These are phyloP conservation scores for Drosophila neoperkinsi DNA, from an alignment of 2,888 invertebrate genomes.

Conservation along the genomic window DNA sequence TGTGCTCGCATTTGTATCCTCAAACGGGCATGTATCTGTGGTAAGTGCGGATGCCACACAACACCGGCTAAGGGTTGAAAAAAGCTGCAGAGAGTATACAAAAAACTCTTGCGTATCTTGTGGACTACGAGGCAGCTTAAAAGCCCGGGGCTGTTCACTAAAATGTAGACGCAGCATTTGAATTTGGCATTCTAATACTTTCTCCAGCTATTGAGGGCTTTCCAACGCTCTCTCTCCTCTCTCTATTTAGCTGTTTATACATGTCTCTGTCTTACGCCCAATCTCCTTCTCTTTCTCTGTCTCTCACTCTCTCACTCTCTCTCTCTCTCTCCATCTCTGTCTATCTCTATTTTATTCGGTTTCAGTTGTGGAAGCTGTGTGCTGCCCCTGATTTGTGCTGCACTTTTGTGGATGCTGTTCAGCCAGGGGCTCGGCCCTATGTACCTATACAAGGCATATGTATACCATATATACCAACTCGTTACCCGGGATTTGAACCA, in stretches of 20 bases:
- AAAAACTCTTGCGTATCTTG: background rate
- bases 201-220: slow-evolving; percentile 35
- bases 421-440: slow-evolving; percentile 27
- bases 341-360: background rate
- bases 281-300: background rate
- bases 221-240: background rate
- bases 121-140: slow-evolving; percentile 14
- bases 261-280: background rate
- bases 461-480: slow-evolving; percentile 41
- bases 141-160: slow-evolving; percentile 30
- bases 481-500: slow-evolving; percentile 80
- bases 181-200: slow-evolving; percentile 21
- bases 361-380: slow-evolving; percentile 58
- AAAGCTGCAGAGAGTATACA: background rate
- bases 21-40: slow-evolving; percentile 57
- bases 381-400: slow-evolving; percentile 59
- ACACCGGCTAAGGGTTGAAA: slow-evolving; percentile 40
- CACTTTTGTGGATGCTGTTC: slow-evolving; percentile 74
- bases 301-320: slow-evolving; percentile 8
- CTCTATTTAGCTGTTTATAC: background rate
- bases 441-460: slow-evolving; percentile 19
- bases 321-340: background rate
- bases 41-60: background rate
- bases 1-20: slow-evolving; percentile 29
- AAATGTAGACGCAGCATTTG: slow-evolving; percentile 27